Evolutionary conservation across 1,140 invertebrate genomes (phyloP).

Genomic region (Zaprionus taronus): DNA sequence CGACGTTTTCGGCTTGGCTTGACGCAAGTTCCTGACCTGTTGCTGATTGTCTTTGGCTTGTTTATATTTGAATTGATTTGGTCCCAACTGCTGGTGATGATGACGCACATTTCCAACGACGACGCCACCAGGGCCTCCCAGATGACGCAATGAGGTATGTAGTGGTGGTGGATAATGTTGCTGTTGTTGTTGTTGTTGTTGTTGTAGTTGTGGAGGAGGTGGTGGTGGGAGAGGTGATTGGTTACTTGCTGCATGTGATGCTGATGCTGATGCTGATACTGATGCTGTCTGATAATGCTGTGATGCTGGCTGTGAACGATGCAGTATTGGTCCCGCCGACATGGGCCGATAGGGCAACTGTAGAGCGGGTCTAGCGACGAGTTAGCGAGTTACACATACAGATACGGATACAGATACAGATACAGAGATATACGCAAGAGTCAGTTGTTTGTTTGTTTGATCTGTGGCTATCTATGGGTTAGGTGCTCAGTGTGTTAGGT

Average conservation of each 20-base stretch:
- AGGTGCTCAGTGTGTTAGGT: slow-evolving; percentile 52
- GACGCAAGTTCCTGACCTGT: slow-evolving; percentile 72
- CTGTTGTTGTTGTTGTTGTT: slow-evolving; percentile 59
- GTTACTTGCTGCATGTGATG: slow-evolving; percentile 46
- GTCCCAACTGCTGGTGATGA: slow-evolving; percentile 64
- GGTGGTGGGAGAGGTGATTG: slow-evolving; percentile 35
- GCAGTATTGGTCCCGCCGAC: slow-evolving; percentile 83
- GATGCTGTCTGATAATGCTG: slow-evolving; percentile 70
- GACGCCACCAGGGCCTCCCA: slow-evolving; percentile 64
- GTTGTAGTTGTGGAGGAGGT: slow-evolving; percentile 36
- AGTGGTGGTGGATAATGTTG: slow-evolving; percentile 63
- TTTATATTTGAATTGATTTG: slow-evolving; percentile 69
- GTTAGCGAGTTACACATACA: slow-evolving; percentile 41
- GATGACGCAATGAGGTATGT: slow-evolving; percentile 82
- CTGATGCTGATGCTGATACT: slow-evolving; percentile 40
- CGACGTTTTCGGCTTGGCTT: not conserved
- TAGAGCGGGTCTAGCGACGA: slow-evolving; percentile 70
- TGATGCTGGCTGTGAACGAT: slow-evolving; percentile 78
- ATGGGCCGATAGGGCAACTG: slow-evolving; percentile 83
- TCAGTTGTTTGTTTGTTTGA: slow-evolving; percentile 41
- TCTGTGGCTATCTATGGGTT: slow-evolving; percentile 11
- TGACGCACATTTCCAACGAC: slow-evolving; percentile 58
- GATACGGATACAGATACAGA: slow-evolving; percentile 29
- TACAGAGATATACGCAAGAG: slow-evolving; percentile 44
- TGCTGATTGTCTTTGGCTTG: slow-evolving; percentile 78